Base-by-base conservation (phyloP, 2,888 invertebrate genomes). In the Tuberolachnus salignus region DNA sequence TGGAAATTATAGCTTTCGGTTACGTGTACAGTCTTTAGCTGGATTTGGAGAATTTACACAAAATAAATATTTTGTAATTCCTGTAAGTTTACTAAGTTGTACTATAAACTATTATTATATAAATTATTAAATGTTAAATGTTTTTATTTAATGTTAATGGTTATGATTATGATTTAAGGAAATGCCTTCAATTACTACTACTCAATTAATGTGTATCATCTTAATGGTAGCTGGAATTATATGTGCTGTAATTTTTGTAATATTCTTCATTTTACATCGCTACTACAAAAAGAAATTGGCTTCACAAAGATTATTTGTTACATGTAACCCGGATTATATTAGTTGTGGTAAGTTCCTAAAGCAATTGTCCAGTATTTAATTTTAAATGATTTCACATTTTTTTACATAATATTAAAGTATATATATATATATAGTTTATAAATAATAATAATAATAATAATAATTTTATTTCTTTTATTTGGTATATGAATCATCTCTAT, bases 1-100 rank as follows among this genome's bases (percentile, higher is more conserved):
- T 55, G 96, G 95, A 42, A 95, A 93, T 87, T 95, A 96, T 86
- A 92, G 92, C 82, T 87, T 95, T 69, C 88, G 88, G 82, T 89
- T 97, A 14, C 89, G 89, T 80, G 93, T 95, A 10, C 90, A 91
- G 70, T 93, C 95, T 13, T 87, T 95, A 81, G 92, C 92, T 69
- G 94, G 93, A 46, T 88, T 89, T 75, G 92, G 92, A 0, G 89
- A 89, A 81, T 88, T 87, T 81, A 90, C 92, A 4, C 84, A 88
- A 0, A 84, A 86, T 6, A 85, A 87, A 57, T 89, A 88, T 84
- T 88, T 92, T 82, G 86, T 87, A 81, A 91, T 94, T 84, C 88
- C 90, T 85, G 92, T 84, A 78, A 80, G 81, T 67, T 53, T 19
- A n/a, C 8, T 61, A 42, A 8, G 1, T 55, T 55, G 23, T 61